Percentiles rank a stretch among this genome's conserved stretches.
phyloP scores from a whole-genome alignment of 2,888 invertebrate genomes.

The Tyria jacobaeae region DNA sequence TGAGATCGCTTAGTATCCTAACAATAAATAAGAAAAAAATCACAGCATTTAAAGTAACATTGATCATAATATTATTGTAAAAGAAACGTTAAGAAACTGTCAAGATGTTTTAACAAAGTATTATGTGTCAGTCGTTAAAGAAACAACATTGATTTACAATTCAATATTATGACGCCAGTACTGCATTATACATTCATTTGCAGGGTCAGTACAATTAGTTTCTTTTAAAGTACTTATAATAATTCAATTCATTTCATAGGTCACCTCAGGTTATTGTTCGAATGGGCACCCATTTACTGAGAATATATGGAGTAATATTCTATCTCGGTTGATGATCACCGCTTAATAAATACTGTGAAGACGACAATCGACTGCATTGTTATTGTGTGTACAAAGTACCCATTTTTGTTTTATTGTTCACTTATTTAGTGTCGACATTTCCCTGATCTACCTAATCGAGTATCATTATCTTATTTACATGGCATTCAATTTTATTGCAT shows the following conservation, averaged over 20 bases:
- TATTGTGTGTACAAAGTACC: too few species aligned
- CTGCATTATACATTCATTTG: slow-evolving; percentile 5
- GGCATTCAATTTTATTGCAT: neutral
- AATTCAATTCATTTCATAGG: neutral
- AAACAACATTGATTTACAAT: slow-evolving; percentile 6
- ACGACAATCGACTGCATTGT: neutral
- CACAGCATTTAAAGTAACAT: slow-evolving; percentile 14
- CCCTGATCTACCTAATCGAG: neutral
- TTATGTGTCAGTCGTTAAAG: neutral
- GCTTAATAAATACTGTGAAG: neutral
- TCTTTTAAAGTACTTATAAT: neutral
- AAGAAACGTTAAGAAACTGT: slow-evolving; percentile 12
- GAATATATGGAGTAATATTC: neutral
- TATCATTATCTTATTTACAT: neutral
- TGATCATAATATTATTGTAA: slow-evolving; percentile 7
- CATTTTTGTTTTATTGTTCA: too few species aligned
- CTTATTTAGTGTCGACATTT: neutral
- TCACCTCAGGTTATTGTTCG: neutral
- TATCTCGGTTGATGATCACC: neutral
- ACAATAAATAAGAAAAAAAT: slow-evolving; percentile 25
- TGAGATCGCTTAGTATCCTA: slow-evolving; percentile 27
- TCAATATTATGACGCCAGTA: neutral
- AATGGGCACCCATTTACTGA: neutral
- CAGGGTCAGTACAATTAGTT: neutral
- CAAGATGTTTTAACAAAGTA: slow-evolving; percentile 10